A percentile compares a stretch with the other conserved stretches of the same genome.
Evolutionary conservation across 2,888 invertebrate genomes (phyloP).

Genomic region (Tipula helvola): DNA sequence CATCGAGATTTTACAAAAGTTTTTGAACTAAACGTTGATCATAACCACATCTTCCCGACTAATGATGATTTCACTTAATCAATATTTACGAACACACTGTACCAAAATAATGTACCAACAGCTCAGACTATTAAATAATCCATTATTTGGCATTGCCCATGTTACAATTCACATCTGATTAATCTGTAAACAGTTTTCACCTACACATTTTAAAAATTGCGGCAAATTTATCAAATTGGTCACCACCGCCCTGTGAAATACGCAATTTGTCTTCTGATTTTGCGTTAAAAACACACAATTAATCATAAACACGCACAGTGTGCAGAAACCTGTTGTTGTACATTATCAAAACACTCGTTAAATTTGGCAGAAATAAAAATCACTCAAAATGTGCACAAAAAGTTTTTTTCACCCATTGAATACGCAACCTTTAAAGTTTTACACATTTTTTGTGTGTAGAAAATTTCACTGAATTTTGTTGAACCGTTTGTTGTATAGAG

Average conservation of each 20-base stretch:
- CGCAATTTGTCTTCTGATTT: background rate
- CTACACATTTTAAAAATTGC: background rate
- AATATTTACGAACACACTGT: too few relatives aligned
- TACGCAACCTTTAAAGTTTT: background rate
- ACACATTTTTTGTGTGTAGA: background rate
- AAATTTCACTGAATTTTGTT: background rate
- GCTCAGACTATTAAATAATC: background rate
- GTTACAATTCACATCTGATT: background rate
- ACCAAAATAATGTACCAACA: background rate
- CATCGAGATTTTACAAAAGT: too few relatives aligned
- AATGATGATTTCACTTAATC: too few relatives aligned
- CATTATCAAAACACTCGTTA: background rate
- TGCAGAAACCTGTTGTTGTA: background rate
- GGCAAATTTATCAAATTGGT: background rate
- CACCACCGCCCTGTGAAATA: background rate
- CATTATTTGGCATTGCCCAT: background rate
- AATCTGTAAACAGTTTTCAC: background rate
- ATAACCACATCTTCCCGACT: too few relatives aligned
- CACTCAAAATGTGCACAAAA: background rate
- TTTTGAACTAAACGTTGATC: too few relatives aligned
- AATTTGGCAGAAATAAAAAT: background rate
- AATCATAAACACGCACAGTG: background rate
- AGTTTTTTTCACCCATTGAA: background rate
- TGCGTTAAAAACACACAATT: background rate
- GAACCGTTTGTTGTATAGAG: too few relatives aligned